These are phyloP conservation scores for Adineta ricciae DNA, from an alignment of 2,888 invertebrate species.

Conservation along the genomic window DNA sequence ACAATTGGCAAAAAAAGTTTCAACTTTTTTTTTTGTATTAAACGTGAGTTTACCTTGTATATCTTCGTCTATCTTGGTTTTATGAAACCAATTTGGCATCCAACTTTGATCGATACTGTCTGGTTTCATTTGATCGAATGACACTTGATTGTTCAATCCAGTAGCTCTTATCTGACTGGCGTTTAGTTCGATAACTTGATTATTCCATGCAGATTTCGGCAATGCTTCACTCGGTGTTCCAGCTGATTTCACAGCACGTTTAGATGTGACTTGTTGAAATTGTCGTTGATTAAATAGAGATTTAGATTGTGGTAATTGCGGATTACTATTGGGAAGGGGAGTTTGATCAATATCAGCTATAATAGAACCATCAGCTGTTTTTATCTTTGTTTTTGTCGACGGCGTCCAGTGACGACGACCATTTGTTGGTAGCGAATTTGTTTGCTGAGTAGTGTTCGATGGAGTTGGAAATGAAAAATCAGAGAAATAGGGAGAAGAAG, in stretches of 20 bases:
- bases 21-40: too few species aligned
- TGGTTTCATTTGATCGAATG: neutral
- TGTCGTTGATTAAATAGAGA: neutral
- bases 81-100: neutral
- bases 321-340: neutral
- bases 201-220: neutral
- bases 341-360: neutral
- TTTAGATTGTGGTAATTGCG: neutral
- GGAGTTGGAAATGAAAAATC: conserved; percentile 13
- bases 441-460: neutral
- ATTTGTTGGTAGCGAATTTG: neutral
- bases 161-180: neutral
- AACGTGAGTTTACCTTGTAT: neutral
- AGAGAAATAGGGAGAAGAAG: neutral
- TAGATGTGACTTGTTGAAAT: neutral
- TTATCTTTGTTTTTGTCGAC: neutral
- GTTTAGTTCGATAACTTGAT: neutral
- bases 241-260: neutral
- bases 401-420: neutral
- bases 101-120: neutral
- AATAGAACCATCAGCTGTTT: neutral
- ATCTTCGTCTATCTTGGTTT: neutral
- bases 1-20: neutral
- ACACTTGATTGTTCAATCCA: neutral
- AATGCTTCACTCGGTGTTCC: neutral